Conservation (phyloP, 2,888 invertebrate genomes). For the Noctua comes region DNA sequence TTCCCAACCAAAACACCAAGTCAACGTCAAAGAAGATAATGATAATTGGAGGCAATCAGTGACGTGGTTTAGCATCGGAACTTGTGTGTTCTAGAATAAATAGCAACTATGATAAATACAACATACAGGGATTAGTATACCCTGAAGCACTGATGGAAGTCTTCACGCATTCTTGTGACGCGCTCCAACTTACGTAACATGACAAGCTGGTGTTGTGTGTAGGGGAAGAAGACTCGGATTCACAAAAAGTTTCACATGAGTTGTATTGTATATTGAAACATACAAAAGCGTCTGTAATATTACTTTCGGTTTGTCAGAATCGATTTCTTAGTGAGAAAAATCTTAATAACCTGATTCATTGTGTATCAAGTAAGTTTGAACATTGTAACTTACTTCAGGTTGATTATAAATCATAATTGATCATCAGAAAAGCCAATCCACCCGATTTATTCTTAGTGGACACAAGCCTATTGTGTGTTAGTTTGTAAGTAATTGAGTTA, state of each 20-base stretch:
- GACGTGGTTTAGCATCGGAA: slow-evolving; percentile 1
- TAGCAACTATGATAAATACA: slow-evolving; percentile 3
- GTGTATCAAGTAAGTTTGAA: slow-evolving; percentile 2
- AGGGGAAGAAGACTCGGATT: slow-evolving; percentile 13
- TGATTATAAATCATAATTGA: not conserved
- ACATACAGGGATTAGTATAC: slow-evolving; percentile 1
- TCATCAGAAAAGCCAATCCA: too few species aligned
- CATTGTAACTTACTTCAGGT: not conserved
- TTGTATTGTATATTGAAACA: slow-evolving; percentile 3
- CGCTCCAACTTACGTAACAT: not conserved
- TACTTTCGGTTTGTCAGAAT: not conserved
- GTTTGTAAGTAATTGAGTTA: too few species aligned
- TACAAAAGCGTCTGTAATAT: slow-evolving; percentile 6
- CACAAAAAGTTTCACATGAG: not conserved
- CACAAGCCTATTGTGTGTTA: too few species aligned
- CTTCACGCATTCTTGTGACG: not conserved
- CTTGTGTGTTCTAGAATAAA: not conserved
- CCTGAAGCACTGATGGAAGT: not conserved
- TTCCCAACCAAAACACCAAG: not conserved
- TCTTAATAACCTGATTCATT: not conserved
- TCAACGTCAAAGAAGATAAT: not conserved
- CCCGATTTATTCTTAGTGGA: too few species aligned
- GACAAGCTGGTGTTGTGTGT: slow-evolving; percentile 7
- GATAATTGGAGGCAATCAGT: slow-evolving; percentile 10
- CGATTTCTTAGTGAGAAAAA: not conserved